Conservation (phyloP, 2,113 vertebrate genomes). For the Sakesphorus luctuosus region DNA sequence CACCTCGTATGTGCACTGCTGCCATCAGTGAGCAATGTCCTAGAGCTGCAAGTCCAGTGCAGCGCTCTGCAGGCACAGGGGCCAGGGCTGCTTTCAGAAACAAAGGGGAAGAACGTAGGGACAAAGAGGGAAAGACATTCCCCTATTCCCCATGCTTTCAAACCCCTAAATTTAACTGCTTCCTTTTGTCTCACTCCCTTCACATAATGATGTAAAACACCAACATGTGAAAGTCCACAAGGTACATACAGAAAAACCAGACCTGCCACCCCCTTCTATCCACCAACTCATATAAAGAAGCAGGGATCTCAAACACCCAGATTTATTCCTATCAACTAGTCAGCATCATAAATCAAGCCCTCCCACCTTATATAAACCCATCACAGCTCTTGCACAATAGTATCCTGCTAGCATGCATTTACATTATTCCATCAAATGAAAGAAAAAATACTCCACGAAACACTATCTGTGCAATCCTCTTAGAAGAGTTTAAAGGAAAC, state of each 20-base stretch:
- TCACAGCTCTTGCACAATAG: constrained; percentile 29
- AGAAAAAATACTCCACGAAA: neutral
- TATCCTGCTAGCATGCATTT: constrained; percentile 23
- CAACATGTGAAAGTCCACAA: neutral
- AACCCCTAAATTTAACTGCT: neutral
- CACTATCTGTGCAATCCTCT: neutral
- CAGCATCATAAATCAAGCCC: constrained; percentile 54
- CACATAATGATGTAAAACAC: neutral
- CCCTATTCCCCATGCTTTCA: neutral
- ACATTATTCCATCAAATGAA: neutral
- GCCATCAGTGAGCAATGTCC: neutral
- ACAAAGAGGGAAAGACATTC: neutral
- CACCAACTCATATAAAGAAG: neutral
- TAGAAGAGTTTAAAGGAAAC: neutral
- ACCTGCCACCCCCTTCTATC: neutral
- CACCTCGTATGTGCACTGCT: fast-evolving
- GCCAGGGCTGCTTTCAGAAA: neutral
- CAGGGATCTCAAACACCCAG: neutral
- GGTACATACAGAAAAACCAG: neutral
- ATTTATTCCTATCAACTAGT: constrained; percentile 53
- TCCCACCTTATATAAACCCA: constrained; percentile 56
- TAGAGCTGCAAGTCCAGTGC: neutral
- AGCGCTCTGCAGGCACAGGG: neutral
- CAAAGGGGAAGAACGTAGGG: neutral
- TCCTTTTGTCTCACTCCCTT: neutral